Percentiles rank a stretch among this genome's conserved stretches.
These are phyloP conservation scores for Zaprionus taronus DNA, from an alignment of 1,140 invertebrate genomes.

Conservation along the genomic window DNA sequence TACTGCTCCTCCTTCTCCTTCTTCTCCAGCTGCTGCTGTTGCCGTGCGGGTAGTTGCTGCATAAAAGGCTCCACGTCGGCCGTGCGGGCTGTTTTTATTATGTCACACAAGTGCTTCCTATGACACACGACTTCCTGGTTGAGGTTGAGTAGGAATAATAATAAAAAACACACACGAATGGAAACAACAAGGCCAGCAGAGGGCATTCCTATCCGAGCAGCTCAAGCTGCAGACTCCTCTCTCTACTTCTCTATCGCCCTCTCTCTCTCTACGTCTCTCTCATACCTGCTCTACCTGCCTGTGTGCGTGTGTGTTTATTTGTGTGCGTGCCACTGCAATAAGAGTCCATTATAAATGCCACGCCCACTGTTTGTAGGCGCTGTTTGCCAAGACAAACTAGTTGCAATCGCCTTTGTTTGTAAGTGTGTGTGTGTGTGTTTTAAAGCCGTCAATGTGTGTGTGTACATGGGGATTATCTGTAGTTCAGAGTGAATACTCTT, in stretches of 20 bases:
- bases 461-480: background rate
- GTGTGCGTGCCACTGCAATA: constrained; percentile 37
- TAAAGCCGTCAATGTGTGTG: background rate
- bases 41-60: constrained; percentile 1
- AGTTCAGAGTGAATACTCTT: background rate
- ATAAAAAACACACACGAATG: constrained; percentile 19
- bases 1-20: background rate
- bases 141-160: constrained; percentile 46
- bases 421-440: background rate
- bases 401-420: constrained; percentile 12
- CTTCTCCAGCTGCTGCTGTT: background rate
- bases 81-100: constrained; percentile 68
- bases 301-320: constrained; percentile 5
- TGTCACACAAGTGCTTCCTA: constrained; percentile 81
- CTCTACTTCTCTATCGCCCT: background rate
- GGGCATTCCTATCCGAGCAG: background rate
- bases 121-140: constrained; percentile 76
- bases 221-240: background rate
- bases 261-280: background rate
- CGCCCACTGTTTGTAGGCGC: constrained; percentile 27
- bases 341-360: constrained; percentile 64
- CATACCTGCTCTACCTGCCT: background rate
- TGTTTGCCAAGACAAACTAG: constrained; percentile 13
- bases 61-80: constrained; percentile 49
- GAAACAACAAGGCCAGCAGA: constrained; percentile 6